phyloP scores from a whole-genome alignment of 2,113 vertebrate species.

The Actenoides hombroni region DNA sequence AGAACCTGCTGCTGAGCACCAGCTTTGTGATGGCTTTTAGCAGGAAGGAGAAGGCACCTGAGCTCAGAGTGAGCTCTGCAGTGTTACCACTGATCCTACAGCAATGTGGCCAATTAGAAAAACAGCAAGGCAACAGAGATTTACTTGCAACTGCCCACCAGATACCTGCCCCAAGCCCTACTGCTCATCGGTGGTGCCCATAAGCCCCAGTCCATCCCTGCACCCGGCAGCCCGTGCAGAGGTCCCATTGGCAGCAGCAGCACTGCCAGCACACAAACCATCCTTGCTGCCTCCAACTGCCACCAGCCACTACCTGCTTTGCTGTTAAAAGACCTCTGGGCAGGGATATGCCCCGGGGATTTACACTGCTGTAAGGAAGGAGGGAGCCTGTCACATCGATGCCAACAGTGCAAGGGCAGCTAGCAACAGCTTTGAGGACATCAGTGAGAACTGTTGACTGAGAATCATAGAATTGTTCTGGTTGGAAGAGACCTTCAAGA shows the following conservation, averaged over 20 bases:
- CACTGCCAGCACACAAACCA: background rate
- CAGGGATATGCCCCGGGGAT: background rate
- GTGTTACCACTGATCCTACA: background rate
- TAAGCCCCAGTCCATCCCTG: background rate
- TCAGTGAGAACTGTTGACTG: background rate
- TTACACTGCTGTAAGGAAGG: background rate
- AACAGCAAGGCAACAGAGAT: background rate
- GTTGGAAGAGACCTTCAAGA: no score
- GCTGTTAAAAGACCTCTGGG: background rate
- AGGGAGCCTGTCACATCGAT: background rate
- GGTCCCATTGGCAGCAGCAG: background rate
- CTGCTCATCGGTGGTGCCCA: background rate
- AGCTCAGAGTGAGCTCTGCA: background rate
- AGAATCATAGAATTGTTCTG: no score
- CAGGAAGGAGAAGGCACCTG: background rate
- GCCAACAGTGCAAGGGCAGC: background rate
- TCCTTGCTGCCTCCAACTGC: background rate
- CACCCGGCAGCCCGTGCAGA: background rate
- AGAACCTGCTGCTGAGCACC: background rate
- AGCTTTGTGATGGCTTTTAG: background rate
- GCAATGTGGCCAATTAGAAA: background rate
- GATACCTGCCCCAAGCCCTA: background rate
- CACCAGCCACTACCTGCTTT: background rate
- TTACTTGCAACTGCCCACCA: background rate
- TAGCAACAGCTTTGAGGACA: background rate